Evolutionary conservation across 2,113 vertebrate species (phyloP).

Genomic region (Macquaria ambigua): DNA sequence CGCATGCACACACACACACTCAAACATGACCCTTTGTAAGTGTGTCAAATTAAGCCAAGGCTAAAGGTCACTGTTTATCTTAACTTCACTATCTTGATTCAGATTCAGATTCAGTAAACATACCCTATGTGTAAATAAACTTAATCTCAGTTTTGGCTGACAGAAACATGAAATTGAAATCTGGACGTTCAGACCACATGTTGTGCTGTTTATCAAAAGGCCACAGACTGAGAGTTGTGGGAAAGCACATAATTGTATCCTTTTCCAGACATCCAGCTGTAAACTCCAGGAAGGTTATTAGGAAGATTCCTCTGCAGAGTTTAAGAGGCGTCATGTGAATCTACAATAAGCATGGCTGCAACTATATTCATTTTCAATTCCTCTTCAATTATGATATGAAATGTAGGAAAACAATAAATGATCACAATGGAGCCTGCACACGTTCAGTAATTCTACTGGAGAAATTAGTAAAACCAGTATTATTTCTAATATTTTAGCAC

Average conservation of each 20-base stretch:
- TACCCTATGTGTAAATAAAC: slow-evolving; percentile 33
- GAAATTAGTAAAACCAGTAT: background rate
- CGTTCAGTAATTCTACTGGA: background rate
- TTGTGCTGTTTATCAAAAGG: slow-evolving; percentile 52
- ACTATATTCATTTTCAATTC: background rate
- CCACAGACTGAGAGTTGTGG: slow-evolving; percentile 63
- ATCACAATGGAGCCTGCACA: background rate
- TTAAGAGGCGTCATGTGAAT: background rate
- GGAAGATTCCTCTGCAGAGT: slow-evolving; percentile 27
- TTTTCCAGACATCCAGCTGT: slow-evolving; percentile 52
- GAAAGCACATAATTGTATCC: slow-evolving; percentile 63
- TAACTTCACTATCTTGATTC: background rate
- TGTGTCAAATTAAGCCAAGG: slow-evolving; percentile 28
- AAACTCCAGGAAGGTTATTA: slow-evolving; percentile 55
- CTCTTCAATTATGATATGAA: background rate
- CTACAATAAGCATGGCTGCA: background rate
- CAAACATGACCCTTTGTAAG: slow-evolving; percentile 25
- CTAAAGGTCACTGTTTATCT: slow-evolving; percentile 29
- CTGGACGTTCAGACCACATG: slow-evolving; percentile 39
- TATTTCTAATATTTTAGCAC: background rate
- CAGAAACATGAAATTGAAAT: slow-evolving; percentile 28
- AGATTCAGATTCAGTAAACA: slow-evolving; percentile 44
- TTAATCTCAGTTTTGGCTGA: slow-evolving; percentile 34
- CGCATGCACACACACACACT: background rate
- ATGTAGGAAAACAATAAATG: background rate